Evolutionary conservation across 1,140 invertebrate genomes (phyloP), one percentile per base, ranked within the genome.

Genomic region (Heliconius nattereri): DNA sequence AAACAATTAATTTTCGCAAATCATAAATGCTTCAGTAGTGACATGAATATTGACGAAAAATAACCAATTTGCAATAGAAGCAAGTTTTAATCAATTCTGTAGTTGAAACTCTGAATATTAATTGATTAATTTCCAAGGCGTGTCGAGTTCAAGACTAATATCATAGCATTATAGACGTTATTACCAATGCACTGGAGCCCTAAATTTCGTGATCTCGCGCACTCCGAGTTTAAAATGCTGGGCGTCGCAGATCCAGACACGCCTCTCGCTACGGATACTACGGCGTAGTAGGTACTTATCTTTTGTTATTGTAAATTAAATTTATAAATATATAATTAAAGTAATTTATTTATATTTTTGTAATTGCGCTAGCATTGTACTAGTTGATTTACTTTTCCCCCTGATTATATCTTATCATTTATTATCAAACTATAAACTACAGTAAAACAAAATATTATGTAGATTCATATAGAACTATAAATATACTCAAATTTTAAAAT

Each of bases 181-280:
- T 74, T 29, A 37, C 54, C 60, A 75, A 74, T 81, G 79, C 20
- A 78, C 52, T 81, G 66, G 72, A 72, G 52, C 60, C 37, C 40
- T 23, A 52, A 45, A 73, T 35, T 73, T 72, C 49, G 45, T 75
- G 57, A 81, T 81, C 79, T 71, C n/a, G 23, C 19, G 26, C 16
- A 79, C 57, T 52, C 75, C 3, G 23, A 71, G 76, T 52, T 37
- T 23, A 57, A 54, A 81, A 81, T 81, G 75, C 79, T 81, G 79
- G 79, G 79, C 79, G 79, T 81, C 60, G n/a, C 79, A 26, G 40
- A 78, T 20, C 57, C 37, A 70, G 79, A 76, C 79, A 81, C 79
- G 79, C 79, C 79, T 81, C 79, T 76, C 76, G 75, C 75, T 81
- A 81, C 79, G 71, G 52, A 7, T 75, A 75, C 78, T 80, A 80